These are phyloP conservation scores for Diorhabda sublineata DNA, from an alignment of 1,140 invertebrate genomes.

Conservation along the genomic window DNA sequence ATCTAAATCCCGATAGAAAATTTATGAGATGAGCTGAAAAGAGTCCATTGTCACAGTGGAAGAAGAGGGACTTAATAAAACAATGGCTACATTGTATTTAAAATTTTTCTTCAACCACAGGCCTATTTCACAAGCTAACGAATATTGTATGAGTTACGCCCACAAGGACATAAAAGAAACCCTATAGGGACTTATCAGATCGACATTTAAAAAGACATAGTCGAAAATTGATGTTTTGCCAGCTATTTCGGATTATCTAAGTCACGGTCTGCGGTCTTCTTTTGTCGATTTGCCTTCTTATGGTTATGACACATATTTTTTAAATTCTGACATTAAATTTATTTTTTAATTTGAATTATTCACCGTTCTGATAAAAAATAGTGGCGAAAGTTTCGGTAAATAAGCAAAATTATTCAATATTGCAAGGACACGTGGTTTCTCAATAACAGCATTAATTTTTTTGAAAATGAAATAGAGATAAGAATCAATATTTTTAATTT, in stretches of 20 bases:
- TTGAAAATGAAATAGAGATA: too few relatives aligned
- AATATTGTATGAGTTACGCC: background rate
- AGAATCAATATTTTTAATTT: too few relatives aligned
- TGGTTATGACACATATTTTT: constrained; percentile 10
- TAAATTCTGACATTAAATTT: background rate
- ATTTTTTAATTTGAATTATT: background rate
- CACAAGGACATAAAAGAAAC: constrained; percentile 10
- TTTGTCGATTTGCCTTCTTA: background rate
- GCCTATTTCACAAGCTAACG: background rate
- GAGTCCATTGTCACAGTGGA: background rate
- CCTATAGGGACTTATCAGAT: constrained; percentile 34
- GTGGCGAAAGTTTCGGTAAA: too few relatives aligned
- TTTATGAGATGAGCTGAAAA: background rate
- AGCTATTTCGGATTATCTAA: constrained; percentile 27
- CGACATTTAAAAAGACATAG: constrained; percentile 25
- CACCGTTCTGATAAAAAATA: background rate
- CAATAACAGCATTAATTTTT: too few relatives aligned
- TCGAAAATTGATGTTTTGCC: constrained; percentile 40
- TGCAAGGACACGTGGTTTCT: too few relatives aligned
- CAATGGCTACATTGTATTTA: background rate
- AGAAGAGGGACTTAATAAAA: background rate
- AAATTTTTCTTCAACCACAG: background rate
- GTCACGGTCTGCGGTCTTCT: constrained; percentile 6
- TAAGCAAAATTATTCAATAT: too few relatives aligned
- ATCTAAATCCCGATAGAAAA: background rate